phyloP scores from a whole-genome alignment of 2,888 invertebrate species.

The Orchesella flavescens region DNA sequence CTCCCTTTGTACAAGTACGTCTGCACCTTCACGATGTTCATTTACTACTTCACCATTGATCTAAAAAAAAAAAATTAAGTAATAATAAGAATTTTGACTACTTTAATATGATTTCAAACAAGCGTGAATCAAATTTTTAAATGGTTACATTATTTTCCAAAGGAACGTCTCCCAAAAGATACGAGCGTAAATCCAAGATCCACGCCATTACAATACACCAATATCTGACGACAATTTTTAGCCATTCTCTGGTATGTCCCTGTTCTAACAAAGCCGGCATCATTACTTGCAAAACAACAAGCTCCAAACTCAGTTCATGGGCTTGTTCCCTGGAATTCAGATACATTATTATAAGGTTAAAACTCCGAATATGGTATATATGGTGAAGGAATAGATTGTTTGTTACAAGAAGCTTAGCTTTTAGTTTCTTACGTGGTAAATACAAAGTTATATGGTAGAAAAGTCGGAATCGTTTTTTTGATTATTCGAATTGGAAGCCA shows the following conservation, averaged over 20 bases:
- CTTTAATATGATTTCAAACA: no score
- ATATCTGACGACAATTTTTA: slow-evolving; percentile 88
- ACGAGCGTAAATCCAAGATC: slow-evolving; percentile 89
- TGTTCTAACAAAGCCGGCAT: slow-evolving; percentile 96
- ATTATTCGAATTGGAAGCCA: slow-evolving; percentile 95
- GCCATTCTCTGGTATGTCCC: slow-evolving; percentile 94
- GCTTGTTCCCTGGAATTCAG: slow-evolving; percentile 78
- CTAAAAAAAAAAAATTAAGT: slow-evolving; percentile 2
- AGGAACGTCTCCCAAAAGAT: slow-evolving; percentile 85
- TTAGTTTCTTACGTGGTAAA: slow-evolving; percentile 75
- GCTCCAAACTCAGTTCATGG: slow-evolving; percentile 94
- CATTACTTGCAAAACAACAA: slow-evolving; percentile 93
- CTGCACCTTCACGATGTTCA: slow-evolving; percentile 35
- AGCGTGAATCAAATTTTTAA: no score
- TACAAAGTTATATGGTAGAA: slow-evolving; percentile 95
- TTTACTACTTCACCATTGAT: slow-evolving; percentile 49
- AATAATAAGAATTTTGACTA: no score
- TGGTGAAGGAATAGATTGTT: no score
- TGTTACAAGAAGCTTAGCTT: no score
- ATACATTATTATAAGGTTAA: not conserved
- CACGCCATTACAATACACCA: slow-evolving; percentile 92
- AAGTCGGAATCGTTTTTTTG: slow-evolving; percentile 85
- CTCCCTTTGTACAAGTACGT: slow-evolving; percentile 15
- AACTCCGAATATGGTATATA: no score
- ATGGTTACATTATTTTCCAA: slow-evolving; percentile 64